Evolutionary conservation across 2,797 vertebrate genomes (phyloP), one percentile per base, ranked within the genome.

Genomic region (Chelon labrosus): DNA sequence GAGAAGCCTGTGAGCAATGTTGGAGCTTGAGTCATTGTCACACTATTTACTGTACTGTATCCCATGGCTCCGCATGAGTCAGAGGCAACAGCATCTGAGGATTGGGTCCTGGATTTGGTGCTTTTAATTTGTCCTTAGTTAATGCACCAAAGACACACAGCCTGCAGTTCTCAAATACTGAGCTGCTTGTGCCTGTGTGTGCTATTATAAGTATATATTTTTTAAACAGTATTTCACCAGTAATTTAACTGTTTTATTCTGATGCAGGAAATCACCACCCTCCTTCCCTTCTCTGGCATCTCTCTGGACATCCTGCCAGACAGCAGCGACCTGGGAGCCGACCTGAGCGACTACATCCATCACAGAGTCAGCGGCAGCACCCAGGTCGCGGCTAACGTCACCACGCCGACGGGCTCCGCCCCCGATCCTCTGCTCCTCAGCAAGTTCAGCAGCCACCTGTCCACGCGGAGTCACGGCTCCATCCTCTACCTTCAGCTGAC

Each of bases 401-500:
- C 97, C 78, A 96, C 97, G n/a, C 94, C 96, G 52, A 98, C 96
- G 2, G 97, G 98, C 88, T 96, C 96, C 67, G 94, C 96, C 17
- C 92, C 93, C 0, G 98, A 99, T 53, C 95, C 94, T 0, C 88
- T 94, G 52, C 94, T 96, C 59, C 91, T 97, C 54, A 95, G 96
- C 86, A 99, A 98, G 91, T 96, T 99, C 89, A 96, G 96, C 93
- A 96, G 96, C 85, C 97, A 99, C 88, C 92, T 99, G 88, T 96
- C 96, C 38, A 94, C 94, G 56, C 95, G 96, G 51, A 99, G 98
- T 93, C 95, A 98, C 25, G 98, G 98, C 87, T 99, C 98, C 70
- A 96, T 97, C 38, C 96, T 99, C 58, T 99, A 99, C 92, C 93
- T 99, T 70, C 98, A 98, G 88, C 94, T 99, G 84, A 98, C 96